Evolutionary conservation across 2,888 invertebrate species (phyloP).

Genomic region (Pyrrhia umbra): DNA sequence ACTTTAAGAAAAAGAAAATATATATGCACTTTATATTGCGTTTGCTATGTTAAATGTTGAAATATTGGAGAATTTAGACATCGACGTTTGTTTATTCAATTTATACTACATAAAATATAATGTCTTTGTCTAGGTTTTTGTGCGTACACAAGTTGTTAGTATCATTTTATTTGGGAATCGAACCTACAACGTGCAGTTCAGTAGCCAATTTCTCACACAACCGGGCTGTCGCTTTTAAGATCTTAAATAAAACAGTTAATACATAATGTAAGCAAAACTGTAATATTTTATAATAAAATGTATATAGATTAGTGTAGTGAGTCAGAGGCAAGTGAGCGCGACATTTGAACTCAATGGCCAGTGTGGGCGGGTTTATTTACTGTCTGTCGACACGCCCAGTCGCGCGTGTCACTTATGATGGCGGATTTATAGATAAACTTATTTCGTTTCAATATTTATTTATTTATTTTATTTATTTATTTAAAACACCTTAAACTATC

Average conservation of each 20-base stretch:
- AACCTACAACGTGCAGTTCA: too few relatives aligned
- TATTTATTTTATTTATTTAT: background rate
- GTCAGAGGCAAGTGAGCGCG: constrained; percentile 35
- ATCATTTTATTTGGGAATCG: too few relatives aligned
- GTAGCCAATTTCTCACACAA: too few relatives aligned
- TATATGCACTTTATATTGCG: background rate
- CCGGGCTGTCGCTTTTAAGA: too few relatives aligned
- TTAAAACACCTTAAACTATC: too few relatives aligned
- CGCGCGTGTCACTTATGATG: constrained; percentile 8
- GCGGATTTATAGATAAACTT: constrained; percentile 1
- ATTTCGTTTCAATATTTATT: constrained; percentile 22
- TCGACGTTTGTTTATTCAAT: too few relatives aligned
- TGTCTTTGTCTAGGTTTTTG: too few relatives aligned
- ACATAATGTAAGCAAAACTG: background rate
- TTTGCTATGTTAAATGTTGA: background rate
- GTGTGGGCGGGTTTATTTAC: constrained; percentile 45
- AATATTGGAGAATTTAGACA: too few relatives aligned
- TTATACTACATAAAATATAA: too few relatives aligned
- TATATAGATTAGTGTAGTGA: constrained; percentile 27
- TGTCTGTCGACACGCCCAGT: constrained; percentile 35
- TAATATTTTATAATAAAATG: constrained; percentile 7
- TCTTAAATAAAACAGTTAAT: too few relatives aligned
- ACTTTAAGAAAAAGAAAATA: background rate
- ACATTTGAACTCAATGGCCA: constrained; percentile 42
- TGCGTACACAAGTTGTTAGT: too few relatives aligned